Evolutionary conservation across 2,888 invertebrate genomes (phyloP).

Genomic region (Brenthis daphne): DNA sequence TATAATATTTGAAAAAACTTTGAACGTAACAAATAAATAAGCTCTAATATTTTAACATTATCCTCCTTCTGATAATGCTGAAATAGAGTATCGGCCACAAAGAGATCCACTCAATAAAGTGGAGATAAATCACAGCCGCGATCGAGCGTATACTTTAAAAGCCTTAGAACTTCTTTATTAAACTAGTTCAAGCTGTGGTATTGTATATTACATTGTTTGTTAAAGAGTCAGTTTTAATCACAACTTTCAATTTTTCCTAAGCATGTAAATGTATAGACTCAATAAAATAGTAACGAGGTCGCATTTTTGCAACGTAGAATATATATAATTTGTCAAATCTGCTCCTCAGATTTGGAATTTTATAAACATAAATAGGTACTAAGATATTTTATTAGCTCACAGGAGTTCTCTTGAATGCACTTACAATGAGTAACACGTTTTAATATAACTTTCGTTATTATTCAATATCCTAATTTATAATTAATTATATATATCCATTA

Average conservation of each 20-base stretch:
- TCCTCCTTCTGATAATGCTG: constrained; percentile 37
- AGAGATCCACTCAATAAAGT: constrained; percentile 49
- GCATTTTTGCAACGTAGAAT: too few species aligned
- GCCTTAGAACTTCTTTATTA: constrained; percentile 41
- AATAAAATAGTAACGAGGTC: background rate
- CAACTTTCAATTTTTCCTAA: background rate
- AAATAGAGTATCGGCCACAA: constrained; percentile 45
- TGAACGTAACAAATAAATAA: constrained; percentile 32
- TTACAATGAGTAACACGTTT: too few species aligned
- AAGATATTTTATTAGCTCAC: too few species aligned
- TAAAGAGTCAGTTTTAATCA: background rate
- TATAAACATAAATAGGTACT: too few species aligned
- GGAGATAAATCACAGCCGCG: constrained; percentile 47
- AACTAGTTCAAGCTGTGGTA: constrained; percentile 38
- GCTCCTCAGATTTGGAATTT: too few species aligned
- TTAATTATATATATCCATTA: too few species aligned
- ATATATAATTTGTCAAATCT: too few species aligned
- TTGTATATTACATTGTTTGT: constrained; percentile 26
- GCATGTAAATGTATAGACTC: background rate
- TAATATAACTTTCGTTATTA: too few species aligned
- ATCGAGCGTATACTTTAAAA: constrained; percentile 41
- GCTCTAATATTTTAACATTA: constrained; percentile 36
- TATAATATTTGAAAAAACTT: constrained; percentile 12
- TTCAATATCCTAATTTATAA: too few species aligned
- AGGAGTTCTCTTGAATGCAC: too few species aligned